Base-by-base conservation (phyloP, 2,113 vertebrate species). In the Siniperca knerii region DNA sequence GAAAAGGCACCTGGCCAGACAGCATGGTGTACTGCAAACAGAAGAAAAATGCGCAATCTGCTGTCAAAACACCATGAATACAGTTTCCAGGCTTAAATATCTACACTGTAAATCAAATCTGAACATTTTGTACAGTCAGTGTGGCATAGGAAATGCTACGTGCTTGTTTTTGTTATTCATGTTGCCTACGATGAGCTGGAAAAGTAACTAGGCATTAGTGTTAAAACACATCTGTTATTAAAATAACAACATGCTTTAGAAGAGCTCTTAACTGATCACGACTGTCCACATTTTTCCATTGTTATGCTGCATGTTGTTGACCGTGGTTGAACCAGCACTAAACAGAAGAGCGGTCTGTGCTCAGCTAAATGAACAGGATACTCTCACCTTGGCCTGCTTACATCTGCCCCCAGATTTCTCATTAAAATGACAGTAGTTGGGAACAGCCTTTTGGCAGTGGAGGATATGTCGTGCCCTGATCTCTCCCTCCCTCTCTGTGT, bases 1-100 rank as follows among this genome's bases (percentile, higher is more conserved):
- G 98, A 93, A 99, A 99, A 5, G 98, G 98, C 67, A 99, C 98
- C 92, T 99, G 98, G 70, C 98, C 98, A 3, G 98, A 99, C 25
- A 99, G 94, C 98, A 99, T 99, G 8, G 98, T 99, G 93, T 99
- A 99, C 98, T 99, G 91, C 21, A 73, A 86, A 83, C 64, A 93
- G 89, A 91, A 72, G 13, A 9, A 16, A 10, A 79, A 20, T 23
- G 68, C 20, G 25, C 61, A 25, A 50, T 20, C 57, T 16, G 77
- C 23, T 44, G 16, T 65, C 12, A 82, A 23, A 50, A 8, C 67
- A 40, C 23, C 42, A 33, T 4, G 8, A 46, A 48, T 6, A 33
- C 6, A n/a, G 29, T 21, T 33, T 60, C 21, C 13, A 13, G 12
- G 48, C 7, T 57, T 72, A 61, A 62, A 62, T 8, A 50, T 55